Evolutionary conservation across 2,113 vertebrate genomes (phyloP).

Genomic region (Morone chrysops): DNA sequence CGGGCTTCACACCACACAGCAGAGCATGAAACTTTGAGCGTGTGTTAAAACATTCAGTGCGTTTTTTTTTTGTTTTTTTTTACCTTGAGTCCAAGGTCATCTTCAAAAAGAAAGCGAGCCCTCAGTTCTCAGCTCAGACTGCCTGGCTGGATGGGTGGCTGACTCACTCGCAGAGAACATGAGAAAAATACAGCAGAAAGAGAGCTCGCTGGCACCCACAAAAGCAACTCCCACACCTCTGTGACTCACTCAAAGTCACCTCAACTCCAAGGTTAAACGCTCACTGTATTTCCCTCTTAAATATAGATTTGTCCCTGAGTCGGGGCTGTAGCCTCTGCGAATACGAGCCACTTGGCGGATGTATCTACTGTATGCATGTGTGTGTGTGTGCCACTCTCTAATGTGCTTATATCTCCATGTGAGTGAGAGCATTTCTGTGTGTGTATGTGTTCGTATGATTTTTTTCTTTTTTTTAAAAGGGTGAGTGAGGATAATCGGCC

Average conservation of each 20-base stretch:
- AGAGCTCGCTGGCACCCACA: slow-evolving; percentile 39
- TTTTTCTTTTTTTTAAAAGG: slow-evolving; percentile 61
- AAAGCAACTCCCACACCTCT: slow-evolving; percentile 61
- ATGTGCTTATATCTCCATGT: slow-evolving; percentile 38
- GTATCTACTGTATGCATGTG: slow-evolving; percentile 40
- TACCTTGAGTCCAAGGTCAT: slow-evolving; percentile 70
- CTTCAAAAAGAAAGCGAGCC: slow-evolving; percentile 59
- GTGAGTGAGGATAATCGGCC: slow-evolving; percentile 78
- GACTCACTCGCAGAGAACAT: slow-evolving; percentile 29
- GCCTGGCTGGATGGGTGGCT: slow-evolving; percentile 10
- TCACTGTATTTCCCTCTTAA: slow-evolving; percentile 57
- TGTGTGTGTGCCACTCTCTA: slow-evolving; percentile 32
- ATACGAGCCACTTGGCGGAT: slow-evolving; percentile 59
- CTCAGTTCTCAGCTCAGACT: slow-evolving; percentile 47
- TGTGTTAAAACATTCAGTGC: slow-evolving; percentile 60
- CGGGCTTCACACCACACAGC: slow-evolving; percentile 30
- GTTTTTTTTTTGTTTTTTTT: slow-evolving; percentile 25
- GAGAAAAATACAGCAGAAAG: slow-evolving; percentile 41
- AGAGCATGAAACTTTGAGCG: slow-evolving; percentile 66
- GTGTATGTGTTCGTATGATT: slow-evolving; percentile 34
- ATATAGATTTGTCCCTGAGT: slow-evolving; percentile 65
- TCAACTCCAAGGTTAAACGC: slow-evolving; percentile 70
- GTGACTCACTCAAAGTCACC: slow-evolving; percentile 70
- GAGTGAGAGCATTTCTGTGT: slow-evolving; percentile 41
- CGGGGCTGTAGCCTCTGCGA: slow-evolving; percentile 40